Evolutionary conservation across 2,113 vertebrate species (phyloP).

Genomic region (Myanophis thanlyinensis): DNA sequence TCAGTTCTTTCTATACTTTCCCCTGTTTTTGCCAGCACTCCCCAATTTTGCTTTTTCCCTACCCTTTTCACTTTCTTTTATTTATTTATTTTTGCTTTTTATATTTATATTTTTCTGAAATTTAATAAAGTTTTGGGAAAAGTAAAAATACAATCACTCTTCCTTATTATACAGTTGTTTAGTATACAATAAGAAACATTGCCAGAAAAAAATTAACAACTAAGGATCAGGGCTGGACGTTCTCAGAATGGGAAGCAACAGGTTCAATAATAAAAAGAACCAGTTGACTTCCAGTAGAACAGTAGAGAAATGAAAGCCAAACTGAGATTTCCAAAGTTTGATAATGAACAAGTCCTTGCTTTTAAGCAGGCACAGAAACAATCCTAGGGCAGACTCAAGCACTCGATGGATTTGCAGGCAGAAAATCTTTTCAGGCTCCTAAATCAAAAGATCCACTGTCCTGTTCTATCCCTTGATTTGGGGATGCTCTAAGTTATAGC

Average conservation of each 20-base stretch:
- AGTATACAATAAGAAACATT: not conserved
- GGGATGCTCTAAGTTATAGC: slow-evolving; percentile 45
- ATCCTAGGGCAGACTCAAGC: slow-evolving; percentile 46
- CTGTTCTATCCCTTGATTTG: slow-evolving; percentile 43
- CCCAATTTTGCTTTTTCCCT: not conserved
- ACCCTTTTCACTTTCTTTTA: not conserved
- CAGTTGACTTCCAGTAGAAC: not conserved
- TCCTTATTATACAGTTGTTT: not conserved
- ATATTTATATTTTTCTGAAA: not conserved
- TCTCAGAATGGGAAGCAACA: not conserved
- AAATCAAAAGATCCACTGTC: slow-evolving; percentile 59
- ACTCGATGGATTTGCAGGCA: slow-evolving; percentile 37
- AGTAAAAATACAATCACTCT: not conserved
- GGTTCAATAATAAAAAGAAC: not conserved
- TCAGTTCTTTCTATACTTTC: not conserved
- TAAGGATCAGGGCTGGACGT: not conserved
- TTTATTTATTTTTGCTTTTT: not conserved
- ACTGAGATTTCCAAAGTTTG: not conserved
- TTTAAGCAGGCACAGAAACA: slow-evolving; percentile 53
- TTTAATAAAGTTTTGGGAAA: not conserved
- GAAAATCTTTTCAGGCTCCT: slow-evolving; percentile 67
- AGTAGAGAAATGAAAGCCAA: not conserved
- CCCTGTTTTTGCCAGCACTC: not conserved
- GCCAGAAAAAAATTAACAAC: too few relatives aligned
- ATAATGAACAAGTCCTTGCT: slow-evolving; percentile 29